Evolutionary conservation across 2,888 invertebrate genomes (phyloP), one percentile per base, ranked within the genome.

Genomic region (Eurytoma californica): DNA sequence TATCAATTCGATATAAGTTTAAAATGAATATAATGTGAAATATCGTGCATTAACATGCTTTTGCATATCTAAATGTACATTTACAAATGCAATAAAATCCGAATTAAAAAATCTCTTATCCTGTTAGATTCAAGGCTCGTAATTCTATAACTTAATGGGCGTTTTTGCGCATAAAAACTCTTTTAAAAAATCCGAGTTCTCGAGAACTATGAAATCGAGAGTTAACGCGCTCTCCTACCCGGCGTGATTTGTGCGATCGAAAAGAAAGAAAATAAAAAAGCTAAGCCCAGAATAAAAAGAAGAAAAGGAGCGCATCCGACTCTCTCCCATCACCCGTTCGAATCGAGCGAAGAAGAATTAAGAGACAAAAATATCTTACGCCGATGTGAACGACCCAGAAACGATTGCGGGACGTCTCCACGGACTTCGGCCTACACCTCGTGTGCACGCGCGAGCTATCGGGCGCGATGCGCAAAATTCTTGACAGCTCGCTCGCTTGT

Each of bases 301-400:
- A 61, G 58, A 67, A 66, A 79, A 30, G 3, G 13, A 51, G 51
- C 63, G 72, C 9, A 39, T 2, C 39, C 39, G 39, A 39, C 9
- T 39, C 39, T 39, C 39, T 7, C 39, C 68, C 39, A 68, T 53
- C 63, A 55, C 2, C 28, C 53, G 55, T 47, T 67, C 51, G 61
- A 75, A 66, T 57, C 63, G 53, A 53, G 51, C 80, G 28, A 58
- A 24, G 24, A 69, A 60, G 55, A 77, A 77, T 80, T 77, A 73
- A 76, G 77, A 70, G 69, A 78, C 80, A 63, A 80, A 80, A 80
- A 80, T 80, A 80, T 75, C 78, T 74, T 16, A 47, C 18, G 39
- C n/a, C 12, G 58, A 68, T 61, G 80, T 80, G 80, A 80, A 80
- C 72, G 80, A 80, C 80, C 77, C 53, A 28, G 60, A 55, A 47